Conservation (phyloP, 2,888 invertebrate species). For the Hermaeophaga mercurialis region DNA sequence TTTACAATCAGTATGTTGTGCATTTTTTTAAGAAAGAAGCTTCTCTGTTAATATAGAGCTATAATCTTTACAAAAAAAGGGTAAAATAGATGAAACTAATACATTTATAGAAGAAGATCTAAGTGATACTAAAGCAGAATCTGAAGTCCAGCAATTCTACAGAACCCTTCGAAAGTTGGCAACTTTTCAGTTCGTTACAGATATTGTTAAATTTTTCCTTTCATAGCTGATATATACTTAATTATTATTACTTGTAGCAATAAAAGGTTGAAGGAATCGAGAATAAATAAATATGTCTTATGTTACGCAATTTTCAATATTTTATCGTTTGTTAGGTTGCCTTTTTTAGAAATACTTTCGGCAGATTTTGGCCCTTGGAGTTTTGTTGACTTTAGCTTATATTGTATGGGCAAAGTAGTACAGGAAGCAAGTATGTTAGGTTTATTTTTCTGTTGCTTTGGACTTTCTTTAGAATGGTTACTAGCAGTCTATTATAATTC, state of each 20-base stretch:
- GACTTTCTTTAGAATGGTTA: conserved; percentile 11
- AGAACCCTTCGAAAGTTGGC: background rate
- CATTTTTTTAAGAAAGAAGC: too few relatives aligned
- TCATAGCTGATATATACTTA: conserved; percentile 1
- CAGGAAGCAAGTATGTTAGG: background rate
- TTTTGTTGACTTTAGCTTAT: background rate
- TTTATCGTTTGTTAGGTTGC: background rate
- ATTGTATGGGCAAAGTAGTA: background rate
- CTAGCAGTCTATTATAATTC: conserved; percentile 2
- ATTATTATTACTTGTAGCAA: conserved; percentile 5
- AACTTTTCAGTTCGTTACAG: background rate
- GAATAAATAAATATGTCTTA: background rate
- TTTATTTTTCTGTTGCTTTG: background rate
- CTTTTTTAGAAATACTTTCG: background rate
- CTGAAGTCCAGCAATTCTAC: background rate
- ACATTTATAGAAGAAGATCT: background rate
- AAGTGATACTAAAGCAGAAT: background rate
- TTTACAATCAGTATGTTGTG: too few relatives aligned
- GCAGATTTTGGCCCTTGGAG: background rate
- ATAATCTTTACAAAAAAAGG: too few relatives aligned
- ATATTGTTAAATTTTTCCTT: conserved; percentile 7
- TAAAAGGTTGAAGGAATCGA: background rate
- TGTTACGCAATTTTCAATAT: conserved; percentile 10
- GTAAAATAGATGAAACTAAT: too few relatives aligned
- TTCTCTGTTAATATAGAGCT: too few relatives aligned